phyloP scores from a whole-genome alignment of 2,888 invertebrate species.

The Cactoblastis cactorum region DNA sequence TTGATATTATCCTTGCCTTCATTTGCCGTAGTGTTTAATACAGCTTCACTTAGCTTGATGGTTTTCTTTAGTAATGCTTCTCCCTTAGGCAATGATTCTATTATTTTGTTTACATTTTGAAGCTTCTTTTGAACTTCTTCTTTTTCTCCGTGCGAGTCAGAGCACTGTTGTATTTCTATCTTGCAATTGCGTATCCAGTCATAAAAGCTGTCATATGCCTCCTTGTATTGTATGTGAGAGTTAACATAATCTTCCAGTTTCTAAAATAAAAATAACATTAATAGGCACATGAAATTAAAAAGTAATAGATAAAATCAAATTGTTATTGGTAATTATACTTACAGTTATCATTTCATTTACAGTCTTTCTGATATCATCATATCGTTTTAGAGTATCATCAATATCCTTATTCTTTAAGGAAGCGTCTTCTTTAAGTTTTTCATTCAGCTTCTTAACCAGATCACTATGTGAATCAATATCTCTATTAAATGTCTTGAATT shows the following conservation, averaged over 20 bases:
- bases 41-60: slow-evolving; percentile 85
- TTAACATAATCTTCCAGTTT: slow-evolving; percentile 90
- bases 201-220: slow-evolving; percentile 87
- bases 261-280: slow-evolving; percentile 35
- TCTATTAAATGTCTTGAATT: slow-evolving; percentile 89
- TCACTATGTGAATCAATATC: slow-evolving; percentile 91
- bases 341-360: slow-evolving; percentile 83
- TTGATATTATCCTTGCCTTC: slow-evolving; percentile 91
- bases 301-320: not conserved
- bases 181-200: slow-evolving; percentile 92
- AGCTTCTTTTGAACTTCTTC: slow-evolving; percentile 87
- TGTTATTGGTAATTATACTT: slow-evolving; percentile 37
- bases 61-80: slow-evolving; percentile 86
- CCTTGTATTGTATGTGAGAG: slow-evolving; percentile 92
- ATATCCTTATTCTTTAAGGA: slow-evolving; percentile 84
- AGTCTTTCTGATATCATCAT: slow-evolving; percentile 83
- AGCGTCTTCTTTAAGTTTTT: slow-evolving; percentile 84
- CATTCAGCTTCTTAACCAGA: slow-evolving; percentile 86
- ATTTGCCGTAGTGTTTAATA: slow-evolving; percentile 86
- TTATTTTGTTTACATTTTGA: slow-evolving; percentile 85
- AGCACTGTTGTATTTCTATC: slow-evolving; percentile 90
- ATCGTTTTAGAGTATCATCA: slow-evolving; percentile 84
- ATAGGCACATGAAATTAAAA: not conserved
- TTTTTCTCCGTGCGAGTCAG: slow-evolving; percentile 93
- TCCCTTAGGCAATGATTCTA: slow-evolving; percentile 83